These are phyloP conservation scores for Sebastes matsubarae DNA, from an alignment of 2,797 vertebrate genomes.

Conservation along the genomic window DNA sequence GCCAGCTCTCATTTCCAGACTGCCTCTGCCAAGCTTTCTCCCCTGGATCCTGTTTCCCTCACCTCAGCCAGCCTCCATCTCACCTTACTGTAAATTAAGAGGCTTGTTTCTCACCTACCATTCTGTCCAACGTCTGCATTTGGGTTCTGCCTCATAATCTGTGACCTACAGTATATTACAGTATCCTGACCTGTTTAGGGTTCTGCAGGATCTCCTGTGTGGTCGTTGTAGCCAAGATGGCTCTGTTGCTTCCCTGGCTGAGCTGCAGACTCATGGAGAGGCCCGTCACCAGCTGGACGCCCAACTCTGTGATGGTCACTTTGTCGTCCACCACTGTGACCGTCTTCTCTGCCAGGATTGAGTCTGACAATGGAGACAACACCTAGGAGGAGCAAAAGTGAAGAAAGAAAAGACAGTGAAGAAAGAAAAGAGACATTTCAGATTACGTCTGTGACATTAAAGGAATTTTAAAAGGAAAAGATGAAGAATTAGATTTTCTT, in stretches of 20 bases:
- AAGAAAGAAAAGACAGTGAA: neutral
- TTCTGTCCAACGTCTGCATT: neutral
- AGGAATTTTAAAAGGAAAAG: slow-evolving; percentile 1
- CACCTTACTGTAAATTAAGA: neutral
- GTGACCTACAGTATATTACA: neutral
- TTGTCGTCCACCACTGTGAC: slow-evolving; percentile 94
- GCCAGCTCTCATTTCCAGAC: neutral
- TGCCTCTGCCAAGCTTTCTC: neutral
- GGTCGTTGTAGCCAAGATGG: slow-evolving; percentile 87
- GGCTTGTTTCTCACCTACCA: neutral
- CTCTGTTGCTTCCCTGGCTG: slow-evolving; percentile 85
- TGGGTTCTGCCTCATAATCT: neutral
- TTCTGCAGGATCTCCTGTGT: slow-evolving; percentile 91
- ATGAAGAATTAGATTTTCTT: neutral
- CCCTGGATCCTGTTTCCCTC: neutral
- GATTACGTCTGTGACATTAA: neutral
- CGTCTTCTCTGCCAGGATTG: slow-evolving; percentile 96
- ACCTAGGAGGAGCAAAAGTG: slow-evolving; percentile 79
- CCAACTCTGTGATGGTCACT: slow-evolving; percentile 93
- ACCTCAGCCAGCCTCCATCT: neutral
- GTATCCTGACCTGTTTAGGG: slow-evolving; percentile 88
- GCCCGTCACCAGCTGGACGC: slow-evolving; percentile 92
- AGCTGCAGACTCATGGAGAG: slow-evolving; percentile 90
- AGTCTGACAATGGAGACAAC: slow-evolving; percentile 94
- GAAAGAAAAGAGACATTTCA: neutral